Evolutionary conservation across 2,797 vertebrate genomes (phyloP), one percentile per base, ranked within the genome.

Genomic region (Lepilemur septentrionalis): DNA sequence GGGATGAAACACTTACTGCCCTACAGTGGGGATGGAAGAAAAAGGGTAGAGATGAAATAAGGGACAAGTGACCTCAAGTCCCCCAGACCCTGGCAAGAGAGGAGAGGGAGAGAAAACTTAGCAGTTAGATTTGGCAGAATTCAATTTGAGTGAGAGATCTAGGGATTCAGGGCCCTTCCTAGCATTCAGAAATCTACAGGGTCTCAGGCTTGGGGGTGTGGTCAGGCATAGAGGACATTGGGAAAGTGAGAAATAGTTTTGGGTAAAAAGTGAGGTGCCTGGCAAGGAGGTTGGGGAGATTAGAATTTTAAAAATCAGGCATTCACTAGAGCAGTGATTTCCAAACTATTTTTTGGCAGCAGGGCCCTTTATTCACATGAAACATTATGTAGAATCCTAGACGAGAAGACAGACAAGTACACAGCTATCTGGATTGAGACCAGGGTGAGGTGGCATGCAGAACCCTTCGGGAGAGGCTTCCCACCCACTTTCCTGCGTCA

Each of bases 381-480:
- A 82, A 95, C 92, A 88, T 20, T 38, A 73, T 79, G 35, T 11
- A 91, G 82, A 95, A 78, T 89, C 75, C 72, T 94, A 92, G 72
- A 23, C 30, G 18, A 43, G 52, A 43, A 92, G 79, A 69, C 41
- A 72, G 57, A 81, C 15, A 63, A 78, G 70, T 43, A 46, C 50
- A 67, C 83, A 86, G n/a, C 35, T 91, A 18, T 70, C 57, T 38
- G 79, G 55, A 81, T 57, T 17, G 86, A 85, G 46, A 75, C 11
- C 59, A n/a, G 55, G 59, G 78, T 17, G 30, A 75, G 41, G 43
- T 8, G 28, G 83, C 61, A 18, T 32, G 23, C 48, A 90, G 95
- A 92, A 67, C 14, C 43, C 59, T 20, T 20, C 30, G 14, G 48
- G 41, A 43, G n/a, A 75, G 83, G 25, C 65, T 46, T 79, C 65